A percentile compares a stretch with the other conserved stretches of the same genome.
Conservation (phyloP, 2,888 invertebrate genomes). For the Hermaeophaga mercurialis region DNA sequence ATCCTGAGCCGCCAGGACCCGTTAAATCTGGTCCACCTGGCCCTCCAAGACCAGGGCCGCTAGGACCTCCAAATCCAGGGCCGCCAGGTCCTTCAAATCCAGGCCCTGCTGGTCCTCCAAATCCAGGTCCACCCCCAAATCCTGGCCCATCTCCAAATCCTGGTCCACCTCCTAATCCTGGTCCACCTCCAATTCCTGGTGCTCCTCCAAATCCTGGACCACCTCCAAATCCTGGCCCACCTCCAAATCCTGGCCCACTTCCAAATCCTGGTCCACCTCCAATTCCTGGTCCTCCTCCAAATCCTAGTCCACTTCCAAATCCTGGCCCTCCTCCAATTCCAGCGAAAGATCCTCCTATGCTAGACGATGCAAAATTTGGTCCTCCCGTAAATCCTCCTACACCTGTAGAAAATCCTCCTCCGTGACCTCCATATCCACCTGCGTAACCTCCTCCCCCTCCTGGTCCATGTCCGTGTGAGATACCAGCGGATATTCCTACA, state of each 20-base stretch:
- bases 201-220: conserved; percentile 6
- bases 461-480: conserved; percentile 11
- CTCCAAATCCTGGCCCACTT: background rate
- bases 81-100: conserved; percentile 10
- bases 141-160: conserved; percentile 2
- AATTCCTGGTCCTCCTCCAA: conserved; percentile 3
- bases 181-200: too few species aligned
- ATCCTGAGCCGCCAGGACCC: conserved; percentile 8
- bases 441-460: conserved; percentile 9
- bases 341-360: too few species aligned
- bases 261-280: background rate
- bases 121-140: background rate
- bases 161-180: conserved; percentile 8
- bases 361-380: background rate
- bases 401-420: background rate
- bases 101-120: background rate
- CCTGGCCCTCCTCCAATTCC: too few species aligned
- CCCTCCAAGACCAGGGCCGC: conserved; percentile 22
- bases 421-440: background rate
- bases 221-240: background rate
- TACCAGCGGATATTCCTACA: conserved; percentile 9
- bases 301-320: conserved; percentile 6
- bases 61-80: conserved; percentile 6
- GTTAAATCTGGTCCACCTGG: conserved; percentile 5
- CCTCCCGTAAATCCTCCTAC: background rate